Evolutionary conservation across 1,140 invertebrate species (phyloP), one percentile per base, ranked within the genome.

Genomic region (Uloborus diversus): DNA sequence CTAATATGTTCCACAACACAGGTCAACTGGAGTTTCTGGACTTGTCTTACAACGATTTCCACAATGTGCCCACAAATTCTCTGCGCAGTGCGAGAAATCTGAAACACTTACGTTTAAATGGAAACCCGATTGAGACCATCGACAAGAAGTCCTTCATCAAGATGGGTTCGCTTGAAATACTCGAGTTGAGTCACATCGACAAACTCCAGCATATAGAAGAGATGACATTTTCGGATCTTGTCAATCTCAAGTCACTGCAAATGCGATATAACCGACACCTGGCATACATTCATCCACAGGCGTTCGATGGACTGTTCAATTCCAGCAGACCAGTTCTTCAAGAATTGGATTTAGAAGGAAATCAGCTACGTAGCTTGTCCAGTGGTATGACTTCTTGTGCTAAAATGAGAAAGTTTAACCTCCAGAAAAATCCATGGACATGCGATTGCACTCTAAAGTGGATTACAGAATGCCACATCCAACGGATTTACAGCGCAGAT

Each of bases 391-490:
- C 66, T 4, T 25, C 53, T 37, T 78, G 61, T 47, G 51, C 71
- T 11, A 71, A 64, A 17, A 42, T 82, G 14, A 65, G 42, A 20
- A 65, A 37, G n/a, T 62, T 83, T 27, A 82, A 83, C 56, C 28
- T 83, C 4, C 65, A 68, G 28, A 71, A 64, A 27, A 83, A 83
- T 76, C 83, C 82, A 11, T 82, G 80, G 82, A 28, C 27, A 23
- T 83, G 83, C 64, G 82, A 83, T 37, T 83, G 83, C 32, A 49
- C 64, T 57, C 28, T 83, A 42, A 76, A 30, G 7, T 83, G 83
- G 83, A 62, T 82, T 13, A 66, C 59, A n/a, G 35, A 80, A 7
- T 83, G 82, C 57, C 17, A 79, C 1, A 51, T 80, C 7, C 76
- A 62, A 28, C 5, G 42, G 30, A 35, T 81, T n/a, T 33, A 62